These are phyloP conservation scores for Euclidia mi DNA, from an alignment of 2,888 invertebrate genomes.

Conservation along the genomic window DNA sequence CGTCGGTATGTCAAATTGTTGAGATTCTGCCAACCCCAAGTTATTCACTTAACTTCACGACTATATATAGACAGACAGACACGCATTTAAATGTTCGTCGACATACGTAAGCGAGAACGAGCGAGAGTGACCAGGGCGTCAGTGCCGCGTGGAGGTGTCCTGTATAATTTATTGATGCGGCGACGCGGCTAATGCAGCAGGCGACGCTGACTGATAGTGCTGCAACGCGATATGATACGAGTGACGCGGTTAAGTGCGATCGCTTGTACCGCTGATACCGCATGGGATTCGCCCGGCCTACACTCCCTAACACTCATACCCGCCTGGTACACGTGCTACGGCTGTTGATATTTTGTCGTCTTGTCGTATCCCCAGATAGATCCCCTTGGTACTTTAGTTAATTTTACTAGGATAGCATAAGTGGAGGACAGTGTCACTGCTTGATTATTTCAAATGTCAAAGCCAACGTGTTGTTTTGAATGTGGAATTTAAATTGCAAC, in stretches of 20 bases:
- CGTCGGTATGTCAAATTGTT: conserved; percentile 26
- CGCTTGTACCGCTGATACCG: conserved; percentile 87
- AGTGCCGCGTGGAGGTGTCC: conserved; percentile 73
- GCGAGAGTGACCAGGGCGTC: conserved; percentile 78
- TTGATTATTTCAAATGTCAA: conserved; percentile 16
- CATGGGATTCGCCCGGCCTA: conserved; percentile 68
- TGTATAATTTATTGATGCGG: conserved; percentile 83
- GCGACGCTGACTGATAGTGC: conserved; percentile 87
- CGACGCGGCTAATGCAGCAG: conserved; percentile 86
- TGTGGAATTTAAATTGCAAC: no score
- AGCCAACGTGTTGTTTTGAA: no score
- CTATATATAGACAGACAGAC: conserved; percentile 52
- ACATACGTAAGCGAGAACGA: conserved; percentile 60
- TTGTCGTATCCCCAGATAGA: conserved; percentile 39
- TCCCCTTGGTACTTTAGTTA: conserved; percentile 41
- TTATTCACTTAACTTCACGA: conserved; percentile 38
- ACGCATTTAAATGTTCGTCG: conserved; percentile 65
- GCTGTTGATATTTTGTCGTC: conserved; percentile 49
- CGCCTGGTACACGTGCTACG: conserved; percentile 63
- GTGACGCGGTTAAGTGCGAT: conserved; percentile 87
- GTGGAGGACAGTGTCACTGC: conserved; percentile 3
- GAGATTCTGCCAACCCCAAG: conserved; percentile 51
- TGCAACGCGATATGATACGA: conserved; percentile 84
- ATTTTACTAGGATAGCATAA: conserved; percentile 29
- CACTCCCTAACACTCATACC: conserved; percentile 73